Base-by-base conservation (phyloP, 2,797 vertebrate genomes). In the Cuniculus paca region DNA sequence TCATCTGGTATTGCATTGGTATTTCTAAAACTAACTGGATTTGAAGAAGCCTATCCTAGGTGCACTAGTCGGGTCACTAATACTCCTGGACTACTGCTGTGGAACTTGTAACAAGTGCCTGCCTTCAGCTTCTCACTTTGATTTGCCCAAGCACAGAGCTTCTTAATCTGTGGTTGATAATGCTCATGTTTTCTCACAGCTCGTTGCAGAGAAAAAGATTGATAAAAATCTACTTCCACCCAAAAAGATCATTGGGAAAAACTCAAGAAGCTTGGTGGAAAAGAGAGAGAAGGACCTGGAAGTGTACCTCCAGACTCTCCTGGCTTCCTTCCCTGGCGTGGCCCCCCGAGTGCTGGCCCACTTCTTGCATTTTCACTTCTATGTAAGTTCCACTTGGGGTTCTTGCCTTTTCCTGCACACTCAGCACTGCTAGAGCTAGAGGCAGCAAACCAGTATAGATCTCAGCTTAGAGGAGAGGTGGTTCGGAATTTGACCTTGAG, bases 191-290 rank as follows among this genome's bases (percentile, higher is more conserved):
- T 97, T 94, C 95, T 96, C 98, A 72, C 97, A 99, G 99, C 99
- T 99, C 90, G 98, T 99, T 19, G 98, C 98, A 42, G 99, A 99
- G 95, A 99, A 99, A 97, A 99, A 99, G 97, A 99, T 99, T 77
- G 99, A 99, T 97, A 99, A 99, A 94, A 99, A 99, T 93, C 98
- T 99, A 20, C 98, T 99, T 92, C 99, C 99, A 50, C 99, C 99
- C 0, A 99, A 99, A 98, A 99, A 99, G 98, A 99, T 99, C 19
- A 99, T 99, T 95, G 99, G 99, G 52, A 99, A 99, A 98, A 99
- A 99, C 98, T 99, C 99, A 0, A 99, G 99, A 98, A 99, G 99
- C 95, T 98, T 99, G 97, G 99, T 99, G 96, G 99, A 99, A 98
- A 99, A 99, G 98, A 98, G 99, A 90, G 99, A 99, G 97, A 99